Evolutionary conservation across 2,113 vertebrate species (phyloP), one percentile per base, ranked within the genome.

Genomic region (Herpailurus yagouaroundi): DNA sequence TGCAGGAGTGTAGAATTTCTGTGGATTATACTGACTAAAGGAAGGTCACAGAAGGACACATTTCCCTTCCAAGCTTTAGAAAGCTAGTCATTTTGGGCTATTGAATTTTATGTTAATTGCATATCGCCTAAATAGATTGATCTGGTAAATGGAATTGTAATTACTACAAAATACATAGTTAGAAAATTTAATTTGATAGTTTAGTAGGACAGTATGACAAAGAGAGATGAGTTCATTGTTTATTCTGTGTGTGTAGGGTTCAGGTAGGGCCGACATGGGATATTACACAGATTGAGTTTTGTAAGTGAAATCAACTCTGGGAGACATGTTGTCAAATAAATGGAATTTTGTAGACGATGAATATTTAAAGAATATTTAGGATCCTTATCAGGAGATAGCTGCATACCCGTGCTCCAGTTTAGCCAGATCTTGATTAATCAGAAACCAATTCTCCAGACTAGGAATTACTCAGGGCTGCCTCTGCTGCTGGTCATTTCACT

Each of bases 41-140:
- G 83, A 97, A 98, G 96, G 97, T 97, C 92, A 81, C 15, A 64
- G 95, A 95, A 97, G 83, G 89, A 96, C 63, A 86, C 16, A 21
- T 14, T 89, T 96, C 89, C 55, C 93, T 64, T 87, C 80, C 57
- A 9, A 18, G 60, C 74, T 76, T 74, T 74, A 64, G 73, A 94
- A 93, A 97, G 66, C 73, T 96, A 13, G 8, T 25, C 88, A 90
- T 69, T 81, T 97, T 90, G 76, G 60, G 91, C 63, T 71, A 55
- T 18, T 97, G 89, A 76, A 63, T 89, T 91, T 95, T 89, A 89
- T 73, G 52, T 45, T 86, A 93, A 83, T 96, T 92, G 45, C 27
- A 45, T 89, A 52, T 74, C 96, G 84, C 69, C 50, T 91, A 93
- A 82, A 48, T 68, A 94, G 91, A 83, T 89, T 36, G 92, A 96